Base-by-base conservation (phyloP, 2,888 invertebrate genomes). In the Steinernema hermaphroditum region DNA sequence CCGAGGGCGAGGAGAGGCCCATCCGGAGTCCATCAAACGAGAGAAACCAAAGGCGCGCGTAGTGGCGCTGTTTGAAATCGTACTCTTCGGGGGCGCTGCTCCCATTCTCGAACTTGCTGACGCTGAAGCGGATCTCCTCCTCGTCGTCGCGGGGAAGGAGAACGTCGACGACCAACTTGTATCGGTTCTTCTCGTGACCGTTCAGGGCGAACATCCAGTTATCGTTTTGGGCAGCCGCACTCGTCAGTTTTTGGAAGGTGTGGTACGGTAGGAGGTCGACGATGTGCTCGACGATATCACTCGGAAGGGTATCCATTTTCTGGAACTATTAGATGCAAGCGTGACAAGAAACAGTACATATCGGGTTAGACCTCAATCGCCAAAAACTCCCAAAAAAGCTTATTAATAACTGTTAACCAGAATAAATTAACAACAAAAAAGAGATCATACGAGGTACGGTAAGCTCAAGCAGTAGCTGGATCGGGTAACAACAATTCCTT, bases 401-500 rank as follows among this genome's bases (percentile, higher is more conserved):
- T n/a, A n/a, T n/a, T n/a, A n/a, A n/a, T n/a, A n/a, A n/a, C n/a
- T n/a, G n/a, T n/a, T n/a, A n/a, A n/a, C n/a, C n/a, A n/a, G n/a
- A n/a, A n/a, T n/a, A n/a, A n/a, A 37, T 37, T 37, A 37, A 37
- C 37, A 37, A 37, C 37, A 37, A 37, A n/a, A 22, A 62, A 29
- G 62, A 62, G 62, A 62, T 62, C 62, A 12, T 32, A 4, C 1
- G 32, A 62, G 62, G 62, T 54, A 54, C 22, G 24, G 22, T 12
- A n/a, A 22, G 24, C 19, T 22, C 22, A 50, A 50, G 2, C 50
- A 12, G 50, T 46, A 46, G 46, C 16, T 14, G 46, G 19, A 14
- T 14, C 9, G 22, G 29, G 62, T 16, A 62, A 32, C 32, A 62
- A 62, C 27, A 62, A 29, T 14, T 4, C 34, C 14, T 32, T 62